These are phyloP conservation scores for Hypsopygia costalis DNA, from an alignment of 2,888 invertebrate species.

Conservation along the genomic window DNA sequence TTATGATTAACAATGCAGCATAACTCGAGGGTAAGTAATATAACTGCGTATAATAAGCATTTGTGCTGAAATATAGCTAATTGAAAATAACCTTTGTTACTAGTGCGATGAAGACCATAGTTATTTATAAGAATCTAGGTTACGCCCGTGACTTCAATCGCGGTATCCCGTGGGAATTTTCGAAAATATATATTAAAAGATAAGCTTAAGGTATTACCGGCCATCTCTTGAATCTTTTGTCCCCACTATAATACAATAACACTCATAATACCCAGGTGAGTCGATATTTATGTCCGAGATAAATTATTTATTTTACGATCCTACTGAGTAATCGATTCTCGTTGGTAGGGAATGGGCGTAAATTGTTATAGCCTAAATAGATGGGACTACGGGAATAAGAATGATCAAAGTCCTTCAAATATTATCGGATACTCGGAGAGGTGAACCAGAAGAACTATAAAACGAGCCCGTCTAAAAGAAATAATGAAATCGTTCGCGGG, in stretches of 20 bases:
- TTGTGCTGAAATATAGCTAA: no score
- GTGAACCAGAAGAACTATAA: constrained; percentile 17
- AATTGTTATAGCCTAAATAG: constrained; percentile 51
- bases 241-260: constrained; percentile 50
- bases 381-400: constrained; percentile 33
- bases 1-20: no score
- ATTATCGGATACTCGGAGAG: constrained; percentile 14
- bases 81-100: no score
- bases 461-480: constrained; percentile 17
- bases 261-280: constrained; percentile 39
- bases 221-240: constrained; percentile 17
- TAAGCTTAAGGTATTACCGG: not conserved
- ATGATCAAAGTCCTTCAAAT: constrained; percentile 35
- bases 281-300: constrained; percentile 50
- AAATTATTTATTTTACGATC: constrained; percentile 71
- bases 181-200: constrained; percentile 7
- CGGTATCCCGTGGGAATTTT: no score
- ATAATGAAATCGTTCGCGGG: constrained; percentile 18
- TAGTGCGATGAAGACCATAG: no score
- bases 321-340: constrained; percentile 60
- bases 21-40: no score
- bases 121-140: no score
- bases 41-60: no score
- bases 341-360: constrained; percentile 45
- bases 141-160: no score